These are phyloP conservation scores for Taenaris catops DNA, from an alignment of 2,888 invertebrate species.

Conservation along the genomic window DNA sequence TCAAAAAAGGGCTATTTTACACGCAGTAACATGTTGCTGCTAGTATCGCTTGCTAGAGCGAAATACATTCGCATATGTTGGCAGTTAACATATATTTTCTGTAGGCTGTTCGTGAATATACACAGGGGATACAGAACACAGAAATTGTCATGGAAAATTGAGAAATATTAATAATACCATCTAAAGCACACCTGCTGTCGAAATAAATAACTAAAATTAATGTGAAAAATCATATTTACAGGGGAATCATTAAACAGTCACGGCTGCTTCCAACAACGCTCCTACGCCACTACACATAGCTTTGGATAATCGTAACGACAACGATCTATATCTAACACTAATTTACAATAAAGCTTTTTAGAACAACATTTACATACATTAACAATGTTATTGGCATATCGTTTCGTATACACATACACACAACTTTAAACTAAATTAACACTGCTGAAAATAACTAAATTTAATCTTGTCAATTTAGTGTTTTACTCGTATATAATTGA, in stretches of 20 bases:
- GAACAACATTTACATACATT: conserved; percentile 72
- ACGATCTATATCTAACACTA: conserved; percentile 64
- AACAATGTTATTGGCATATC: conserved; percentile 37
- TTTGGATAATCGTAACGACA: conserved; percentile 70
- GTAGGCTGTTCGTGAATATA: background rate
- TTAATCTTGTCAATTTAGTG: no score
- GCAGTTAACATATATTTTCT: no score
- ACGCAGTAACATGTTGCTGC: no score
- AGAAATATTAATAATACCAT: conserved; percentile 42
- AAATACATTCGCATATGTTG: background rate
- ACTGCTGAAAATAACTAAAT: no score
- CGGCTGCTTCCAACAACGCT: conserved; percentile 50
- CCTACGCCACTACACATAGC: conserved; percentile 64
- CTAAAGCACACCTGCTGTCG: conserved; percentile 57
- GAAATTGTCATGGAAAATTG: conserved; percentile 57
- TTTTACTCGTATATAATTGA: no score
- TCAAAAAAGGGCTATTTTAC: no score
- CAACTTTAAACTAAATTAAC: no score
- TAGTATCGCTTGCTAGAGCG: no score
- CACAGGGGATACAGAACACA: conserved; percentile 6
- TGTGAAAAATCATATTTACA: conserved; percentile 50
- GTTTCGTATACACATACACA: background rate
- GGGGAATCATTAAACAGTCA: conserved; percentile 40
- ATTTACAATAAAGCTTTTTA: conserved; percentile 77
- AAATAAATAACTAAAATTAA: conserved; percentile 72